These are phyloP conservation scores for Himalopsyche tibetana DNA, from an alignment of 2,888 invertebrate species.

Conservation along the genomic window DNA sequence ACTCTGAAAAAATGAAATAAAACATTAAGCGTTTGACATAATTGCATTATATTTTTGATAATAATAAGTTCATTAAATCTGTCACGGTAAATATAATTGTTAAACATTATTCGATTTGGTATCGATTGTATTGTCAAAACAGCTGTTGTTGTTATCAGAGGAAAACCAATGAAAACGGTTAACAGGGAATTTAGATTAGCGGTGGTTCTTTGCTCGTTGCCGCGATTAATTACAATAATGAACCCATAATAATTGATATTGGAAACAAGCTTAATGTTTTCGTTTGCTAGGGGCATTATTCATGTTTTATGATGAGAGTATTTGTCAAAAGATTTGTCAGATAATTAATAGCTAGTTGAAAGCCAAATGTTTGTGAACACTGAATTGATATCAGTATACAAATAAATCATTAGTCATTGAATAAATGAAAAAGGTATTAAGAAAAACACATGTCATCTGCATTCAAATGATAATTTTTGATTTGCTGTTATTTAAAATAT, in stretches of 20 bases:
- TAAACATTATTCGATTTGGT: too few species aligned
- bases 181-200: neutral
- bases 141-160: neutral
- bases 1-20: too few species aligned
- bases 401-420: neutral
- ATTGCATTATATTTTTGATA: too few species aligned
- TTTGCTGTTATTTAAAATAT: too few species aligned
- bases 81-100: too few species aligned
- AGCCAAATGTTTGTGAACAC: neutral
- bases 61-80: too few species aligned
- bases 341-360: neutral
- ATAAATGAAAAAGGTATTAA: too few species aligned
- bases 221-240: neutral
- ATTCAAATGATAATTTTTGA: too few species aligned
- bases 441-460: too few species aligned
- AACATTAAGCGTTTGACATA: too few species aligned
- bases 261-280: neutral
- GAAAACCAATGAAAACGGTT: neutral
- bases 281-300: neutral
- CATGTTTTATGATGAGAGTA: neutral
- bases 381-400: neutral
- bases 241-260: conserved; percentile 27
- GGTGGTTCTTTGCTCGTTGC: neutral
- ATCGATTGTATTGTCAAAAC: neutral
- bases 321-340: neutral